Percentiles rank a stretch among this genome's conserved stretches.
These are phyloP conservation scores for Corythoichthys haematopterus DNA, from an alignment of 2,113 vertebrate species.

Conservation along the genomic window DNA sequence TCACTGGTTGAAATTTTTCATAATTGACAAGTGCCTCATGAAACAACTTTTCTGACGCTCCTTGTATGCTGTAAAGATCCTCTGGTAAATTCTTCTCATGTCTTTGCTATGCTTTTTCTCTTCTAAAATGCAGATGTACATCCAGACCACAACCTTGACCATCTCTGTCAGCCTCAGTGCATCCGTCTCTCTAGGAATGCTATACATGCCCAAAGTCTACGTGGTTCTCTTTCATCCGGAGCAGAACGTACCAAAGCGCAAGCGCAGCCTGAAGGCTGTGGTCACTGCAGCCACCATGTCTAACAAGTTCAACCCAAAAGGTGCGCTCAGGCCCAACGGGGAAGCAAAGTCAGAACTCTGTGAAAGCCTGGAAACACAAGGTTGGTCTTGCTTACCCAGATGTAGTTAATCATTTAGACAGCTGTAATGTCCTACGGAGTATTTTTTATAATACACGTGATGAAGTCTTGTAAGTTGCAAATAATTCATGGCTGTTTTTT, in stretches of 20 bases:
- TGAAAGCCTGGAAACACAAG: constrained; percentile 89
- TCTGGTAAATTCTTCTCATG: not conserved
- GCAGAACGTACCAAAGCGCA: constrained; percentile 95
- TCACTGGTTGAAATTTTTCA: too few relatives aligned
- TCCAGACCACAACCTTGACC: constrained; percentile 94
- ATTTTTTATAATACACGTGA: constrained; percentile 2
- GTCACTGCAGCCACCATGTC: constrained; percentile 95
- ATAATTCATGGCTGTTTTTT: constrained; percentile 18
- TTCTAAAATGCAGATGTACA: constrained; percentile 81
- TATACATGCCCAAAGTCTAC: constrained; percentile 97
- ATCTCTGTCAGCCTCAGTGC: constrained; percentile 96
- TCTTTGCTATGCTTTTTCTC: constrained; percentile 15
- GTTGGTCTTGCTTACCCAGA: constrained; percentile 56
- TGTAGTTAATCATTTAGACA: not conserved
- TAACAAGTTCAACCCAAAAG: constrained; percentile 95
- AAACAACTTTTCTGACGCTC: not conserved
- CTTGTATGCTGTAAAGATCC: not conserved
- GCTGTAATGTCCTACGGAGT: not conserved
- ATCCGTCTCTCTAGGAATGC: constrained; percentile 94
- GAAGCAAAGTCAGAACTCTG: constrained; percentile 95
- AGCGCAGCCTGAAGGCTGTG: constrained; percentile 93
- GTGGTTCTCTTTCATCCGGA: constrained; percentile 95
- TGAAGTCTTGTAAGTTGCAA: constrained; percentile 18
- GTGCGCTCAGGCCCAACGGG: constrained; percentile 86
- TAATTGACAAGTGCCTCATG: too few relatives aligned